Base-by-base conservation (phyloP, 2,888 invertebrate species). In the Amphiduros pacificus region DNA sequence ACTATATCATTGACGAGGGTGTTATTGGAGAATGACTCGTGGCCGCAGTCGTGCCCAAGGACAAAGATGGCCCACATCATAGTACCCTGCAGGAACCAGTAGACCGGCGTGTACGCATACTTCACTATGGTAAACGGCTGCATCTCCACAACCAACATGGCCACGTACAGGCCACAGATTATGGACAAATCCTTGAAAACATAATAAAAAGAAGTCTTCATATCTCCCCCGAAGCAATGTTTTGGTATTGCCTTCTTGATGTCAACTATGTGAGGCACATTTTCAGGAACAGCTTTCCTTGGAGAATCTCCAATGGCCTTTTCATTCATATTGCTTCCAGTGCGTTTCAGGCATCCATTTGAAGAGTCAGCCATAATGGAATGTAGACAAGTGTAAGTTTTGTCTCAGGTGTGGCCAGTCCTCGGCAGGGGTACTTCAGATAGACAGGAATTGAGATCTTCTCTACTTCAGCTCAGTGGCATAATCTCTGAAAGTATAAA, bases 1-100 rank as follows among this genome's bases (percentile, higher is more conserved):
- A 74, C 61, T 17, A 73, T 50, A 54, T 77, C 75, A 57, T 80
- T 78, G 44, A 79, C 56, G 32, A 73, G 55, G 14, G 66, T 65
- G 60, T 71, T 65, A 52, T 67, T 69, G 11, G 77, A 77, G 66
- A 78, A 80, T 1, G 78, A 78, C 2, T 74, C 74, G 61, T 80
- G 80, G 0, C 78, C 77, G 55, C 77, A 77, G 61, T 79, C 78
- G 56, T 79, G 79, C 20, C 79, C 79, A 2, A 77, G 55, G 1
- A 78, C 77, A 65, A 79, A 79, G 5, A 80, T 27, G 0, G 74
- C 74, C 40, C 74, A 75, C 55, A 78, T 74, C 36, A 77, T 55
- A 3, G 78, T 77, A 27, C 80, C 80, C 63, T 77, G 76, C 2
- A 76, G 28, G 6, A 74, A 69, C 76, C 75, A 76, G 69, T 76